These are phyloP conservation scores for Copidosoma aretas DNA, from an alignment of 2,888 invertebrate species.

Conservation along the genomic window DNA sequence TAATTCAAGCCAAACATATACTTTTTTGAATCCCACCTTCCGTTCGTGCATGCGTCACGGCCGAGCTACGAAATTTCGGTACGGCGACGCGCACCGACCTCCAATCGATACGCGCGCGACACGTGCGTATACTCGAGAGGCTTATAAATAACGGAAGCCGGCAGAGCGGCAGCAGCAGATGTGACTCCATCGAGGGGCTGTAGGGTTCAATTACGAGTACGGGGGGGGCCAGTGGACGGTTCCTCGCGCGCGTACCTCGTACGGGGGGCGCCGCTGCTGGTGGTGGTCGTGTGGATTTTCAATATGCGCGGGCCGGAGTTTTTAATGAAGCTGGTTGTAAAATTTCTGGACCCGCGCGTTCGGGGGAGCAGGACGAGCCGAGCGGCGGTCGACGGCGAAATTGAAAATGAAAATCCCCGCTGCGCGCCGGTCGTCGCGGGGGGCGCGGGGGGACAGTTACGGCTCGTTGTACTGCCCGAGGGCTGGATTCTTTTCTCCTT, in stretches of 20 bases:
- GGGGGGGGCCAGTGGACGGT: slow-evolving; percentile 3
- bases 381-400: slow-evolving; percentile 6
- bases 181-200: background rate
- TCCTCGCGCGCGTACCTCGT: background rate
- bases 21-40: no score
- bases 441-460: background rate
- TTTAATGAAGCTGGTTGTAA: slow-evolving; percentile 25
- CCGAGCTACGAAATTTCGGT: no score
- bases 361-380: background rate
- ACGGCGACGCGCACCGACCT: background rate
- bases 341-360: background rate
- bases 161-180: background rate
- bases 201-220: background rate
- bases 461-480: no score
- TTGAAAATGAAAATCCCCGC: slow-evolving; percentile 23
- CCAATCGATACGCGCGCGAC: background rate
- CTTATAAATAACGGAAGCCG: background rate
- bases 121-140: no score
- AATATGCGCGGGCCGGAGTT: background rate
- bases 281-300: background rate
- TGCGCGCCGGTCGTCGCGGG: background rate
- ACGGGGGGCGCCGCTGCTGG: no score
- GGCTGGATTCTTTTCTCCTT: no score
- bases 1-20: no score
- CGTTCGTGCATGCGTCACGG: no score